Evolutionary conservation across 2,113 vertebrate species (phyloP).

Genomic region (Gobius niger): DNA sequence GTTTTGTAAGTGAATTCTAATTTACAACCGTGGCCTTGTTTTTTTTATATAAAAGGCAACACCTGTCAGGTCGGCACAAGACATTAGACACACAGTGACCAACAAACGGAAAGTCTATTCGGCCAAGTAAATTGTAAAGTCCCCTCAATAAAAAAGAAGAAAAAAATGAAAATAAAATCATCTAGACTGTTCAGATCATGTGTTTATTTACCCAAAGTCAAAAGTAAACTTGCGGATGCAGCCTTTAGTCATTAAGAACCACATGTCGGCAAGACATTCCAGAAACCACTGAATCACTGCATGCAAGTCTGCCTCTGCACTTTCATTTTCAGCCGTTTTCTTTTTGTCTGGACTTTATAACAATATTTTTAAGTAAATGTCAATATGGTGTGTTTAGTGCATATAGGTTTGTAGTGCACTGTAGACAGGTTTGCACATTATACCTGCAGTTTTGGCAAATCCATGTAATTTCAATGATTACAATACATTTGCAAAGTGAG

Average conservation of each 20-base stretch:
- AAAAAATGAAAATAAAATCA: conserved; percentile 2
- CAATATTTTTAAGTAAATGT: not conserved
- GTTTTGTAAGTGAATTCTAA: not conserved
- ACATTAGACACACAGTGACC: not conserved
- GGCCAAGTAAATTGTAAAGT: not conserved
- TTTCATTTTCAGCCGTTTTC: not conserved
- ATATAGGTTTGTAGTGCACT: not conserved
- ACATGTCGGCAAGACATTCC: conserved; percentile 7
- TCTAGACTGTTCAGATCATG: conserved; percentile 1
- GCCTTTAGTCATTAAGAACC: conserved; percentile 12
- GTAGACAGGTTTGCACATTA: not conserved
- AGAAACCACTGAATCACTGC: conserved; percentile 1
- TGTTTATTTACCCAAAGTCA: conserved; percentile 9
- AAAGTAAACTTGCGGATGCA: conserved; percentile 8
- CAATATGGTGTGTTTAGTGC: not conserved
- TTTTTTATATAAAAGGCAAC: too few relatives aligned
- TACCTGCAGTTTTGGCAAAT: not conserved
- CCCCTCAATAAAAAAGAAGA: not conserved
- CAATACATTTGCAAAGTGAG: not conserved
- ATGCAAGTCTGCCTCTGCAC: conserved; percentile 1
- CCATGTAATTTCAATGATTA: not conserved
- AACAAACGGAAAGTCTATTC: not conserved
- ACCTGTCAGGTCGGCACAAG: not conserved
- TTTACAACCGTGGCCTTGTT: not conserved
- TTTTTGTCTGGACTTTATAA: not conserved